A percentile compares a stretch with the other conserved stretches of the same genome.
Evolutionary conservation across 2,113 vertebrate species (phyloP).

Genomic region (Zosterops lateralis): DNA sequence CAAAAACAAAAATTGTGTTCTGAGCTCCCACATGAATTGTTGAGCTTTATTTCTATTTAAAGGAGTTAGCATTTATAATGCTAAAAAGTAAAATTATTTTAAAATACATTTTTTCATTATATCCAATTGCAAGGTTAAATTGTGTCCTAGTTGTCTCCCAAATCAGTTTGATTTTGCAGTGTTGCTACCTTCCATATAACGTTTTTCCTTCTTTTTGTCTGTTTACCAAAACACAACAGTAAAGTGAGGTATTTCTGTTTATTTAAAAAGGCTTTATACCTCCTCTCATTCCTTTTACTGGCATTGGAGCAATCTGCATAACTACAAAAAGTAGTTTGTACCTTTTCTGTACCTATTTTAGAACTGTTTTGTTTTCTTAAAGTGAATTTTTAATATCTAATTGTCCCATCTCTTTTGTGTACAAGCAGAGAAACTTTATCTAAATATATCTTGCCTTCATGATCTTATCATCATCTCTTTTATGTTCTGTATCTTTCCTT

Average conservation of each 20-base stretch:
- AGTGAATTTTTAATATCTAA: not conserved
- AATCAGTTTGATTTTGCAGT: not conserved
- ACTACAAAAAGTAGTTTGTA: not conserved
- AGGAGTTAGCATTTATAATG: not conserved
- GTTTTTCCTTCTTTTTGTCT: not conserved
- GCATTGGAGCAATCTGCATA: not conserved
- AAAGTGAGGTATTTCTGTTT: not conserved
- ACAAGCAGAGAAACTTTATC: not conserved
- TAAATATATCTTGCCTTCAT: not conserved
- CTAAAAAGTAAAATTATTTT: not conserved
- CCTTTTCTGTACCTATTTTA: not conserved
- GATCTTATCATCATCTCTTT: not conserved
- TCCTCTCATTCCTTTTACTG: not conserved
- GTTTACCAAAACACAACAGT: not conserved
- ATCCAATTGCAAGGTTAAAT: not conserved
- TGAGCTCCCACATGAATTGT: rapidly evolving
- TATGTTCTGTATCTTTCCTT: not conserved
- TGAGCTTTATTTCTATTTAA: not conserved
- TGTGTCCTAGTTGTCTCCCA: not conserved
- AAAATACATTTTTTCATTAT: not conserved
- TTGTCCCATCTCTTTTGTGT: not conserved
- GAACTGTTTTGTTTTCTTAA: not conserved
- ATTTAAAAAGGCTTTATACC: not conserved
- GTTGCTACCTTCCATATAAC: not conserved
- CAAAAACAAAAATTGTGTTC: not conserved